Base-by-base conservation (phyloP, 2,113 vertebrate species). In the Porphyrio hochstetteri region DNA sequence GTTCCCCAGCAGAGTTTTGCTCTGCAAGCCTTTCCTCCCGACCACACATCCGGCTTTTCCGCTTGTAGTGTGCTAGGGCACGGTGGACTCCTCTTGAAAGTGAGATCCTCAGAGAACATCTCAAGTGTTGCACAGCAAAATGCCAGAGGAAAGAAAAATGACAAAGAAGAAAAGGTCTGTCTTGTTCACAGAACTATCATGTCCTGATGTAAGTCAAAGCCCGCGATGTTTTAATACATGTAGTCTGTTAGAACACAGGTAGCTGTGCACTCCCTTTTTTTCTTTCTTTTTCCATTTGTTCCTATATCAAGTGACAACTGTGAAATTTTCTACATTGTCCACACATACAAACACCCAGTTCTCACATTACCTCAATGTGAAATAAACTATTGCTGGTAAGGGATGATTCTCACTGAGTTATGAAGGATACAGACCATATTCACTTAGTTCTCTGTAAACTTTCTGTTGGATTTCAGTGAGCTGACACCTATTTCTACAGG, bases 41-140 rank as follows among this genome's bases (percentile, higher is more conserved):
- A 36, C 38, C 31, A 29, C 2, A 2, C 0, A 8, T 36, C 13
- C 4, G 2, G 38, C 13, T 11, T 10, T 16, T 40, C 13, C 20
- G 20, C 17, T 65, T 31, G 4, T 9, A 40, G 9, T 5, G 27
- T 21, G 6, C 9, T 35, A 1, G 0, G 50, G 16, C 33, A 74
- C 18, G 16, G 17, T 38, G 31, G 40, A 17, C 31, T 55, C 61
- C 7, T 50, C 48, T 28, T 46, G 21, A 33, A 56, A 75, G 25
- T 42, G 33, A 57, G 21, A 16, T 67, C 55, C 31, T 59, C 17
- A 28, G 20, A 86, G 28, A 4, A 2, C 31, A 29, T 83, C 81
- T 52, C 9, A 40, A 29, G 33, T 46, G 25, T 25, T 85, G 44
- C 13, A 48, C 6, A 69, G 79, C 16, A 36, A 46, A 87, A 40